Percentiles rank a stretch among this genome's conserved stretches.
Evolutionary conservation across 1,140 invertebrate genomes (phyloP).

Genomic region (Ptiloglossa arizonensis): DNA sequence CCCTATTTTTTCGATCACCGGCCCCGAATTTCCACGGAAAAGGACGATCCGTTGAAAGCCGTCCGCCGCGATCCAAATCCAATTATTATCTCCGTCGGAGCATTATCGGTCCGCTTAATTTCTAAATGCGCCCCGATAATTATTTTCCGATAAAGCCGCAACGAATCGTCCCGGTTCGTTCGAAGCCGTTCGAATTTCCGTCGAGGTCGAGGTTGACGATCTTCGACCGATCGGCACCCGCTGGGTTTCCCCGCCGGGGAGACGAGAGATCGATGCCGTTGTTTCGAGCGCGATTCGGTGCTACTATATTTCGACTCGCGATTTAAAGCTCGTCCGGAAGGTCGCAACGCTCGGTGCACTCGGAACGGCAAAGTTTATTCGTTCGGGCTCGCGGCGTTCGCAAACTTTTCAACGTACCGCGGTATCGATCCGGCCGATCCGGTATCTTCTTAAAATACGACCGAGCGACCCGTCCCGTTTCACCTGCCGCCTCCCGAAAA

Average conservation of each 20-base stretch:
- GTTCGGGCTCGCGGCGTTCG: background rate
- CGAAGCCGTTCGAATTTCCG: conserved; percentile 23
- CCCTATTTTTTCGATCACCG: too few species aligned
- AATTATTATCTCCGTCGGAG: conserved; percentile 18
- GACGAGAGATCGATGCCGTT: too few species aligned
- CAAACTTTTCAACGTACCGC: background rate
- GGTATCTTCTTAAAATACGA: background rate
- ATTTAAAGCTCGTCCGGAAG: too few species aligned
- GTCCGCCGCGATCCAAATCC: conserved; percentile 16
- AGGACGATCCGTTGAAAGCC: background rate
- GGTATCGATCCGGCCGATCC: background rate
- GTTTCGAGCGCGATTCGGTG: too few species aligned
- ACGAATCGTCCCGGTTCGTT: background rate
- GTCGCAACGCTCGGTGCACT: background rate
- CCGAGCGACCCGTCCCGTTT: too few species aligned
- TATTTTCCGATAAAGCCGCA: conserved; percentile 37
- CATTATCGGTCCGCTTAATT: conserved; percentile 43
- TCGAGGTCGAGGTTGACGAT: too few species aligned
- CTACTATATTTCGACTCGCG: too few species aligned
- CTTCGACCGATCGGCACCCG: too few species aligned
- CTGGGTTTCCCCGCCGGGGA: too few species aligned
- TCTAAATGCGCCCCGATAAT: conserved; percentile 40
- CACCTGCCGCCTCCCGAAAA: too few species aligned
- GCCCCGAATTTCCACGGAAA: background rate
- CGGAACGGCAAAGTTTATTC: conserved; percentile 5